Evolutionary conservation across 1,140 invertebrate genomes (phyloP), one percentile per base, ranked within the genome.

Genomic region (Drosophila jambulina): DNA sequence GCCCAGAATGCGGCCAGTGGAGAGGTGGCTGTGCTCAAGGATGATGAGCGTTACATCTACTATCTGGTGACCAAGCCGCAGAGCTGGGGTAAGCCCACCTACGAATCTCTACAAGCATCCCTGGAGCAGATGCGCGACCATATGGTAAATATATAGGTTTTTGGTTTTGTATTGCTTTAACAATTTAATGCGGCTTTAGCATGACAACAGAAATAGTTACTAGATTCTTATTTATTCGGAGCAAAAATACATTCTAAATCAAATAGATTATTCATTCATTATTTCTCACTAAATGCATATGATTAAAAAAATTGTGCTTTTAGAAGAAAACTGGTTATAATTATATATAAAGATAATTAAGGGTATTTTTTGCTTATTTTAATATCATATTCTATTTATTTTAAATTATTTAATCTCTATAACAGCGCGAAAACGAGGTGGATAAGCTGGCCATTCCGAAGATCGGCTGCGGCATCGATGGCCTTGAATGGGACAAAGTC

Each of bases 381-480:
- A 32, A 32, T 15, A 19, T n/a, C 4, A 10, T 43, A 23, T 38
- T 19, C 23, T 56, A n/a, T 38, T 25, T 12, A 38, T 7, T 17
- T 19, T 36, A 36, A 10, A 29, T 36, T 2, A 34, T 69, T 12
- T 36, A 10, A 12, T 34, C 12, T 21, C 15, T 19, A 90, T 46
- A 91, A 87, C 72, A 91, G 91, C 59, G 79, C 53, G 38, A 93
- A 75, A 82, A 93, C 57, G 69, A 93, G 57, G 93, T 95, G 0
- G 88, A 82, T 23, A 93, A 94, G 59, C 71, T 96, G 38, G 94
- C 95, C 7, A 95, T 96, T 76, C 95, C 95, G 2, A 83, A 91
- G 62, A 95, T 96, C 65, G 95, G 95, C 4, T 95, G 95, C 88
- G 95, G 95, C 45, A 92, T 96, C 19, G 95, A 96, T 84, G 80